A percentile compares a stretch with the other conserved stretches of the same genome.
Evolutionary conservation across 2,888 invertebrate species (phyloP).

Genomic region (Gari tellinella): DNA sequence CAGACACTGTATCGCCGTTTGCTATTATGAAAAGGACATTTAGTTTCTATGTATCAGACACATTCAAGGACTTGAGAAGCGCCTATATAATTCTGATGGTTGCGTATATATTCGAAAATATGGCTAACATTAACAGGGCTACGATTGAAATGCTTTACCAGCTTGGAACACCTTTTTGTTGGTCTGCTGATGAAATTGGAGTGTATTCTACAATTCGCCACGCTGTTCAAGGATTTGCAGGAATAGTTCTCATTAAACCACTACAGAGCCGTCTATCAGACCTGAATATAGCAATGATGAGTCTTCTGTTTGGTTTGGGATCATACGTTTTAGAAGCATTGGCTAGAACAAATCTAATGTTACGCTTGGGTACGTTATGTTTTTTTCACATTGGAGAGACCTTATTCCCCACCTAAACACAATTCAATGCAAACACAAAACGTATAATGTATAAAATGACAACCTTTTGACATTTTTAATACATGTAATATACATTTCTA

Average conservation of each 20-base stretch:
- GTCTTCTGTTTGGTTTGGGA: constrained; percentile 21
- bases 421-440: too few relatives aligned
- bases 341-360: constrained; percentile 24
- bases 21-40: constrained; percentile 15
- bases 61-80: constrained; percentile 13
- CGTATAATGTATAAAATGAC: too few relatives aligned
- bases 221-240: constrained; percentile 36
- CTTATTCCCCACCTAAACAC: too few relatives aligned
- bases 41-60: constrained; percentile 18
- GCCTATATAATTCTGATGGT: constrained; percentile 34
- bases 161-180: constrained; percentile 58
- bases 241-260: constrained; percentile 21
- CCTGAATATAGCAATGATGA: constrained; percentile 31
- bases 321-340: constrained; percentile 40
- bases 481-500: too few relatives aligned
- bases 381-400: too few relatives aligned
- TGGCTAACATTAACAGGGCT: constrained; percentile 1
- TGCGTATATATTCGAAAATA: constrained; percentile 23
- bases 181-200: constrained; percentile 52
- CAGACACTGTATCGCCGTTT: constrained; percentile 3
- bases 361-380: constrained; percentile 56
- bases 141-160: constrained; percentile 47
- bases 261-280: constrained; percentile 43
- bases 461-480: too few relatives aligned
- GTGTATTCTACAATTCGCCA: constrained; percentile 28